phyloP scores from a whole-genome alignment of 2,797 vertebrate species.

The Cyprinella venusta region DNA sequence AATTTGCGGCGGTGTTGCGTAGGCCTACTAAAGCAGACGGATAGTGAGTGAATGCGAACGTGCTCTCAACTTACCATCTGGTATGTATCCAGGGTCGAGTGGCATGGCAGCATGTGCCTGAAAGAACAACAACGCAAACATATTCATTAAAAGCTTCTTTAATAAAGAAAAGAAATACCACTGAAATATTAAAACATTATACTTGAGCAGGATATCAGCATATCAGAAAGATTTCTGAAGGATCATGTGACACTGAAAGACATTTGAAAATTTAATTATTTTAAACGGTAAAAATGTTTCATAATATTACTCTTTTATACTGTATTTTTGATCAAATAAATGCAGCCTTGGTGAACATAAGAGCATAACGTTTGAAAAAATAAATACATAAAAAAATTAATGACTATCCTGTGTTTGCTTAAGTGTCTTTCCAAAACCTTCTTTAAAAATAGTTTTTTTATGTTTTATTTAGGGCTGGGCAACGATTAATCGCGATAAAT shows the following conservation, averaged over 20 bases:
- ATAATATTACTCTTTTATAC: not conserved
- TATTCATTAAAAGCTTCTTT: not conserved
- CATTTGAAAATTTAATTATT: not conserved
- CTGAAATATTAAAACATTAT: not conserved
- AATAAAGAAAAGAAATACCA: not conserved
- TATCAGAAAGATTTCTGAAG: not conserved
- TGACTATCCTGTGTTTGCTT: not conserved
- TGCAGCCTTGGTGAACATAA: not conserved
- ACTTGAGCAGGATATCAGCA: not conserved
- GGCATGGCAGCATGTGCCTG: constrained; percentile 72
- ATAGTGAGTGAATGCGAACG: not conserved
- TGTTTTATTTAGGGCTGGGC: too few relatives aligned
- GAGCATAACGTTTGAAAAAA: too few relatives aligned
- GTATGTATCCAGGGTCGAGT: constrained; percentile 71
- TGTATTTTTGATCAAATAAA: not conserved
- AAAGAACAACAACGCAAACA: constrained; percentile 17
- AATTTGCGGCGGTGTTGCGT: not conserved
- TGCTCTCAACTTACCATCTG: constrained; percentile 70
- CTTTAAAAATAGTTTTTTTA: too few relatives aligned
- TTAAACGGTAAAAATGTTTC: not conserved
- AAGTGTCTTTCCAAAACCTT: not conserved
- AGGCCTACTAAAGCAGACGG: constrained; percentile 7
- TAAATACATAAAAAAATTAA: too few relatives aligned
- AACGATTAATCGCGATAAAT: too few relatives aligned
- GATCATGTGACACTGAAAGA: not conserved